Conservation (phyloP, 2,888 invertebrate genomes). For the Folsomia candida region DNA sequence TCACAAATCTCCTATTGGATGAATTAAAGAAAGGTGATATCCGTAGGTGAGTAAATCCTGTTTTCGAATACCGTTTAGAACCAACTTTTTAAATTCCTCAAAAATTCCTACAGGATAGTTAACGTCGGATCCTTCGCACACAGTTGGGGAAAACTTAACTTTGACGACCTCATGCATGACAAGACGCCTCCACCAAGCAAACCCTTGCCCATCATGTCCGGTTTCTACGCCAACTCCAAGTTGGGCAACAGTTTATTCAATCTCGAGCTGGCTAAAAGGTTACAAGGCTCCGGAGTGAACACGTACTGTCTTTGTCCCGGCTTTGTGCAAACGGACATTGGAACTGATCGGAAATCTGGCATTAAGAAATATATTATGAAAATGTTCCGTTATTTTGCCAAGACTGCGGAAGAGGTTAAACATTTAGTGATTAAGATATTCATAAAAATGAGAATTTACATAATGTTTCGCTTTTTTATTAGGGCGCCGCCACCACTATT, state of each 20-base stretch:
- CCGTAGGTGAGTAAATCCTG: slow-evolving; percentile 27
- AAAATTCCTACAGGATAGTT: slow-evolving; percentile 53
- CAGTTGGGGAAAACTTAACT: slow-evolving; percentile 50
- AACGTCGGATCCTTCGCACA: slow-evolving; percentile 56
- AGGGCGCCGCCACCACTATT: slow-evolving; percentile 77
- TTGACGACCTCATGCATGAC: slow-evolving; percentile 51
- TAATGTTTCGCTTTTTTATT: slow-evolving; percentile 32
- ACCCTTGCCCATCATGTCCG: background rate
- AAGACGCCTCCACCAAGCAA: slow-evolving; percentile 3
- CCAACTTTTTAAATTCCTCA: no score
- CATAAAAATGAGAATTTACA: background rate
- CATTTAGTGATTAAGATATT: background rate
- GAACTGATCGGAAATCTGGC: slow-evolving; percentile 18
- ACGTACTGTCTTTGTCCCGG: slow-evolving; percentile 43
- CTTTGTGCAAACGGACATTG: slow-evolving; percentile 38
- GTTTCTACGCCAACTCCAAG: slow-evolving; percentile 54
- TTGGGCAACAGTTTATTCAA: slow-evolving; percentile 54
- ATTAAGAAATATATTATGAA: slow-evolving; percentile 7
- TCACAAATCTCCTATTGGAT: slow-evolving; percentile 39
- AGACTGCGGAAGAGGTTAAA: slow-evolving; percentile 28
- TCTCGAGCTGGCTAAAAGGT: slow-evolving; percentile 51
- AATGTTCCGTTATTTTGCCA: slow-evolving; percentile 23
- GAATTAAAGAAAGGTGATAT: slow-evolving; percentile 28
- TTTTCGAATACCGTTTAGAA: no score
- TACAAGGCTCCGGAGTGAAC: slow-evolving; percentile 50